Percentiles rank a stretch among this genome's conserved stretches.
These are phyloP conservation scores for Falco concolor DNA, from an alignment of 2,797 vertebrate species.

Conservation along the genomic window DNA sequence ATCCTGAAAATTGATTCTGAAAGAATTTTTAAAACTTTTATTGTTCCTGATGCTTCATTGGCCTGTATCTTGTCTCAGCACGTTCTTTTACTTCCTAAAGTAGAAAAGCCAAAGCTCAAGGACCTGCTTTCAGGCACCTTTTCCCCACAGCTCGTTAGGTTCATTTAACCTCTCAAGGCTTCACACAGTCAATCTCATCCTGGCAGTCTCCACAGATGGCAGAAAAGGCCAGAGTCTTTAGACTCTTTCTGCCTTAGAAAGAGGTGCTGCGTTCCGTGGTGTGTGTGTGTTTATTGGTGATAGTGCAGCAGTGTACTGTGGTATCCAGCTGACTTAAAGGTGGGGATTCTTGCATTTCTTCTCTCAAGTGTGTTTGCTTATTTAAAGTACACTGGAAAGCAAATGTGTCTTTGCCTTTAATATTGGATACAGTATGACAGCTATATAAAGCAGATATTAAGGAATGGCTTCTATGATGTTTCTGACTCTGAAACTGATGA, in stretches of 20 bases:
- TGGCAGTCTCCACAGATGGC: not conserved
- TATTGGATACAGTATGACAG: not conserved
- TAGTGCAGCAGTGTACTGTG: not conserved
- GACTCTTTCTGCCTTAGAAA: not conserved
- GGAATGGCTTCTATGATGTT: not conserved
- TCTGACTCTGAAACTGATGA: not conserved
- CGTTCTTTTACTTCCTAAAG: not conserved
- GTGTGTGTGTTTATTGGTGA: not conserved
- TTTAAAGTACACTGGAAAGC: not conserved
- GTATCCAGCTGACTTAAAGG: not conserved
- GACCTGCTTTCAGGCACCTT: not conserved
- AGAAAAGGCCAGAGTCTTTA: not conserved
- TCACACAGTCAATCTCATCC: not conserved
- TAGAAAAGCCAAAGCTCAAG: not conserved
- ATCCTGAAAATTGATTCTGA: not conserved
- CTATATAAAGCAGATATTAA: not conserved
- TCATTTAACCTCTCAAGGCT: not conserved
- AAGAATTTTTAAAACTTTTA: not conserved
- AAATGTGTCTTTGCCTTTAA: not conserved
- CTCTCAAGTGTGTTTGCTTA: not conserved
- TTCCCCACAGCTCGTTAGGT: not conserved
- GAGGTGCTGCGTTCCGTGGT: rapidly evolving
- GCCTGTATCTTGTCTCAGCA: not conserved
- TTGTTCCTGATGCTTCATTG: not conserved
- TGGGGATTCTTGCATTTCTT: not conserved